Conservation (phyloP, 2,888 invertebrate species). For the Brachycybe producta region DNA sequence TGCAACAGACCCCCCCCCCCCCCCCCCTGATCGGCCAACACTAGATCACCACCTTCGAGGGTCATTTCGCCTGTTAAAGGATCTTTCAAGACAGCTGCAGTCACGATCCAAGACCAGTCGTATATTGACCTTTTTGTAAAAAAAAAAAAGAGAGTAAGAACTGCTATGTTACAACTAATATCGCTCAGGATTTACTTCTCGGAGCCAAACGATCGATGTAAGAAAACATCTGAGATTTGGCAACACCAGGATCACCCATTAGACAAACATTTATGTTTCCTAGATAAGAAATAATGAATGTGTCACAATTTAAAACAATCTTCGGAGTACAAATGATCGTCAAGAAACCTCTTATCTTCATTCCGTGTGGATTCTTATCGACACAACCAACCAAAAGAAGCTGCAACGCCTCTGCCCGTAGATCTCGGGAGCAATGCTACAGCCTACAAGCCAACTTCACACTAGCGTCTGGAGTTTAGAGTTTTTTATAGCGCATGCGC, state of each 20-base stretch:
- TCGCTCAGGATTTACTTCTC: conserved; percentile 46
- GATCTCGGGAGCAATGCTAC: conserved; percentile 94
- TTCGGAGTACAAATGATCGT: conserved; percentile 6
- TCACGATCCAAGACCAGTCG: conserved; percentile 91
- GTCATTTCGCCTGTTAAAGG: conserved; percentile 95
- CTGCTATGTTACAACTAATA: not conserved
- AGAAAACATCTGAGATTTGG: conserved; percentile 89
- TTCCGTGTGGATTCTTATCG: conserved; percentile 78
- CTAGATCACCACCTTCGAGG: conserved; percentile 90
- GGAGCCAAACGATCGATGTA: conserved; percentile 89
- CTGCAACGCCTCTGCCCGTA: conserved; percentile 94
- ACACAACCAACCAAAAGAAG: conserved; percentile 73
- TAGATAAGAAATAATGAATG: too few species aligned
- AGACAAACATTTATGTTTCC: conserved; percentile 85
- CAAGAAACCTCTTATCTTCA: conserved; percentile 93
- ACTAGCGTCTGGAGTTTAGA: too few species aligned
- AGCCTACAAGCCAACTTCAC: too few species aligned
- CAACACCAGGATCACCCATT: conserved; percentile 99
- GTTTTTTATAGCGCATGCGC: too few species aligned
- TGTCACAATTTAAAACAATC: too few species aligned
- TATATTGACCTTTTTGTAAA: conserved; percentile 64
- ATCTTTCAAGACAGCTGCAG: conserved; percentile 96
- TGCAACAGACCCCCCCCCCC: conserved; percentile 77
- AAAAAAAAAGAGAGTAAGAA: not conserved
- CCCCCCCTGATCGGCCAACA: conserved; percentile 91